These are phyloP conservation scores for Zele albiditarsus DNA, from an alignment of 2,888 invertebrate genomes.

Conservation along the genomic window DNA sequence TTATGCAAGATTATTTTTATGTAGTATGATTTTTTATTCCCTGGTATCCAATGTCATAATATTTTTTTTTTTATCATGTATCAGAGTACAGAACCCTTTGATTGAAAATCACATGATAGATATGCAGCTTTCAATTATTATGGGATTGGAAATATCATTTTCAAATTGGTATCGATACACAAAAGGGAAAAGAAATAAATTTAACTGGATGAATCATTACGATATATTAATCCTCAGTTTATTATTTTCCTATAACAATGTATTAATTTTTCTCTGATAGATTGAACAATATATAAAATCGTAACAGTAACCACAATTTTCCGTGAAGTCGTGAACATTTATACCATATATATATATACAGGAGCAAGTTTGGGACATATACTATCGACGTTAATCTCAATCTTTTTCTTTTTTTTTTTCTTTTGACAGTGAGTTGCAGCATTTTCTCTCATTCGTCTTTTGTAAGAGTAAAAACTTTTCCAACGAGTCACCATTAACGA, in stretches of 20 bases:
- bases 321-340: not conserved
- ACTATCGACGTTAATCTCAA: constrained; percentile 43
- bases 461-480: constrained; percentile 44
- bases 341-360: not conserved
- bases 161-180: not conserved
- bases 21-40: no score
- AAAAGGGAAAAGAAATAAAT: not conserved
- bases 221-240: not conserved
- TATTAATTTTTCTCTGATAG: no score
- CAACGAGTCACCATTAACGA: constrained; percentile 44
- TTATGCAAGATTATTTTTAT: no score
- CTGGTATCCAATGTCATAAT: no score
- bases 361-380: constrained; percentile 3
- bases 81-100: no score
- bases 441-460: constrained; percentile 45
- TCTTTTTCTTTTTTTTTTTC: no score
- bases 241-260: not conserved
- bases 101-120: no score
- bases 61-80: no score
- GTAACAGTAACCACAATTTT: not conserved
- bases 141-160: not conserved
- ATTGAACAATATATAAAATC: no score
- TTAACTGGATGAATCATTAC: not conserved
- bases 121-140: no score
- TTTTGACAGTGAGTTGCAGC: not conserved